A percentile compares a stretch with the other conserved stretches of the same genome.
Conservation (phyloP, 1,140 invertebrate species). For the Hylaeus anthracinus region DNA sequence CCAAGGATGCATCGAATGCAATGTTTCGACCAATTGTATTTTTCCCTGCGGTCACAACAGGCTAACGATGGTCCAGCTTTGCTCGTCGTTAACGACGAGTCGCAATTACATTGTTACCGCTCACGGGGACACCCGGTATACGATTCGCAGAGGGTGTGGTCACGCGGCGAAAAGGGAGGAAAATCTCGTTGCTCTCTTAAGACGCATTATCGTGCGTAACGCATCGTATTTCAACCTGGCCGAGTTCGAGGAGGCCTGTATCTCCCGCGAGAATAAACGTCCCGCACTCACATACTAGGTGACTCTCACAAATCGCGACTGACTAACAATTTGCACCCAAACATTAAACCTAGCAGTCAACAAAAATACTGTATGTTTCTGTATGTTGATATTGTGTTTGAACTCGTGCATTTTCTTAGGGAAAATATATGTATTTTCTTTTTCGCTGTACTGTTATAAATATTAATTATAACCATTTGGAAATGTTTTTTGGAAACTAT, state of each 20-base stretch:
- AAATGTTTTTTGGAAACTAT: no score
- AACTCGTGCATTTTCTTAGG: no score
- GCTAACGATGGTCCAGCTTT: slow-evolving; percentile 29
- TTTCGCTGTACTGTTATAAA: no score
- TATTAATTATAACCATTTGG: no score
- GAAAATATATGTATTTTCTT: no score
- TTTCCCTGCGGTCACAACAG: slow-evolving; percentile 1
- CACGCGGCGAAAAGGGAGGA: slow-evolving; percentile 12
- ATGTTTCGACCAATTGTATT: slow-evolving; percentile 19
- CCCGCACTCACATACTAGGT: slow-evolving; percentile 6
- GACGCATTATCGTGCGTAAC: slow-evolving; percentile 46
- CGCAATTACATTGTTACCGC: slow-evolving; percentile 22
- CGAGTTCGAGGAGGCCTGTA: slow-evolving; percentile 10
- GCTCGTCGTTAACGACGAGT: slow-evolving; percentile 18
- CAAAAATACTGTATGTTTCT: no score
- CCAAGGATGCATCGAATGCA: slow-evolving; percentile 4
- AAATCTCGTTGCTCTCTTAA: slow-evolving; percentile 40
- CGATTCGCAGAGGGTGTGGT: slow-evolving; percentile 30
- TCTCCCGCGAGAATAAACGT: slow-evolving; percentile 41
- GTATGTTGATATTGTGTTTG: no score
- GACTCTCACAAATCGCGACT: not conserved
- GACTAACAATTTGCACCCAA: no score
- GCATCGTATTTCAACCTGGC: slow-evolving; percentile 40
- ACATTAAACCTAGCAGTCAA: no score
- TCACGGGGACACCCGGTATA: slow-evolving; percentile 37